Evolutionary conservation across 2,888 invertebrate genomes (phyloP).

Genomic region (Aplocera efformata): DNA sequence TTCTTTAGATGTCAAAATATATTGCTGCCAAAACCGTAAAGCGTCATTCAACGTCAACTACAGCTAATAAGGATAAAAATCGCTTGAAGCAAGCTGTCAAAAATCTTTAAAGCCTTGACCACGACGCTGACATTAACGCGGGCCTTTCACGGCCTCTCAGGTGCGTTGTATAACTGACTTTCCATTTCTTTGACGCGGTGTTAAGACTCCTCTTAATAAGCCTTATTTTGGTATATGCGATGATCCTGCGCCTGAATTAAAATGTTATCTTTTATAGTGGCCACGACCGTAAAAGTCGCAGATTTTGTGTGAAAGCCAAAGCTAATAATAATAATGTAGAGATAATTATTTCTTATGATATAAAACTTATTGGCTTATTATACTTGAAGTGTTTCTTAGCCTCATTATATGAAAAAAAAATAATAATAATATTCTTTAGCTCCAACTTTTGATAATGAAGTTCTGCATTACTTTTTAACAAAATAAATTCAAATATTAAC

Average conservation of each 20-base stretch:
- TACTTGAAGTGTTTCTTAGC: too few species aligned
- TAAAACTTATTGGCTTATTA: too few species aligned
- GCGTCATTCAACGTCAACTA: constrained; percentile 41
- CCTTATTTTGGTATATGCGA: constrained; percentile 17
- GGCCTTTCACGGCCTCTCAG: constrained; percentile 75
- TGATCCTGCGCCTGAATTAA: constrained; percentile 3
- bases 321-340: too few species aligned
- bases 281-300: not conserved
- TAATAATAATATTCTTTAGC: too few species aligned
- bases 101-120: constrained; percentile 72
- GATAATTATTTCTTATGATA: too few species aligned
- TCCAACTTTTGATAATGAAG: too few species aligned
- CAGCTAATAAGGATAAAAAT: constrained; percentile 47
- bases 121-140: constrained; percentile 73
- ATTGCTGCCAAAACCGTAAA: constrained; percentile 8
- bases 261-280: not conserved
- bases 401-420: too few species aligned
- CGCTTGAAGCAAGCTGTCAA: constrained; percentile 61
- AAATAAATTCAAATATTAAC: too few species aligned
- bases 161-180: constrained; percentile 78
- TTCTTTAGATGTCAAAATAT: not conserved
- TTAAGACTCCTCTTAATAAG: constrained; percentile 34
- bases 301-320: not conserved
- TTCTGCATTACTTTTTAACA: too few species aligned
- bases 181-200: constrained; percentile 64